A percentile compares a stretch with the other conserved stretches of the same genome.
These are phyloP conservation scores for Drosophila baimaii DNA, from an alignment of 1,140 invertebrate genomes.

Conservation along the genomic window DNA sequence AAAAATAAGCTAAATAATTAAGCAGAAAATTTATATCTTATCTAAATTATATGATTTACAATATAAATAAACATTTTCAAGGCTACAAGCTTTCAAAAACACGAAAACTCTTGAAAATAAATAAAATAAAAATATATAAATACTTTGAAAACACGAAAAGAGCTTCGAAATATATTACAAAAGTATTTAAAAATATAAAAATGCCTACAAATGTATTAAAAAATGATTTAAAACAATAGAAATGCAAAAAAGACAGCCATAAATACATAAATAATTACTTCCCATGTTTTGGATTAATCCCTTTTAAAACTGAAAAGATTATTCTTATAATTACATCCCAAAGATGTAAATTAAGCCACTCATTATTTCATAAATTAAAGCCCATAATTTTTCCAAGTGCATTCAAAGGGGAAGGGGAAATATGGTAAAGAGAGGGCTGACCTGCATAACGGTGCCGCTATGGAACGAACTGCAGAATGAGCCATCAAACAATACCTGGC, in stretches of 20 bases:
- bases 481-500: conserved; percentile 28
- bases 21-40: too few species aligned
- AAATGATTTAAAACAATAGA: not conserved
- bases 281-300: not conserved
- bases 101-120: too few species aligned
- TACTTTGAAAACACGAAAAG: too few species aligned
- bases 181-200: too few species aligned
- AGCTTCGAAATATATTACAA: too few species aligned
- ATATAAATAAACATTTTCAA: too few species aligned
- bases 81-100: not conserved
- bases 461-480: conserved; percentile 56
- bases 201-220: too few species aligned
- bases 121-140: too few species aligned
- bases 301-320: not conserved
- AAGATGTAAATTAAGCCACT: fast-evolving
- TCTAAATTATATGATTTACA: not conserved
- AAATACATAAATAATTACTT: too few species aligned
- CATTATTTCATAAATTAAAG: fast-evolving
- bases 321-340: not conserved
- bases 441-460: conserved; percentile 75
- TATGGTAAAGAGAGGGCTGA: conserved; percentile 54
- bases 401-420: not conserved
- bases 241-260: not conserved
- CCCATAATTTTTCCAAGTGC: not conserved
- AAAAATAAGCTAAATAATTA: not conserved